Percentiles rank a stretch among this genome's conserved stretches.
phyloP scores from a whole-genome alignment of 2,797 vertebrate genomes.

The Sarcophilus harrisii region DNA sequence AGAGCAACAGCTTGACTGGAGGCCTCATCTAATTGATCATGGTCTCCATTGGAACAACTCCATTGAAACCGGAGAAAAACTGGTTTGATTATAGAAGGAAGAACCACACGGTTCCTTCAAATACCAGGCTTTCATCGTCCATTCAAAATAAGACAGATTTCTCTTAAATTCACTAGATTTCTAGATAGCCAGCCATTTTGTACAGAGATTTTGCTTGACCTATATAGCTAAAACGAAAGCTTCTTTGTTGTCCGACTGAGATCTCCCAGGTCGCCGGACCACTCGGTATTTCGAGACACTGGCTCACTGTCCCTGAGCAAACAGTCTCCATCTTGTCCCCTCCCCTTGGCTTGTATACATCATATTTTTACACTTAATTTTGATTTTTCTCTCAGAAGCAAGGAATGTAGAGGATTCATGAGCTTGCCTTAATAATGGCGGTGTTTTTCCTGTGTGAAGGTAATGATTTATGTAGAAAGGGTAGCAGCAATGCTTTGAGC shows the following conservation, averaged over 20 bases:
- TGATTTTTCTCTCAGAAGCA: conserved; percentile 42
- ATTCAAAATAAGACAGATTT: not conserved
- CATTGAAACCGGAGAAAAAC: not conserved
- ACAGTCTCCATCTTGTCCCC: conserved; percentile 23
- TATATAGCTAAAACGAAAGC: not conserved
- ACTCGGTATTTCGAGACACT: conserved; percentile 28
- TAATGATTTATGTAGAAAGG: conserved; percentile 77
- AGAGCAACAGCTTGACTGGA: not conserved
- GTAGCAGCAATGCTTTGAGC: conserved; percentile 73
- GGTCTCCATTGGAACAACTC: not conserved
- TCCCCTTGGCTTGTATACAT: conserved; percentile 26
- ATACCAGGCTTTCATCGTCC: not conserved
- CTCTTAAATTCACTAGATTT: not conserved
- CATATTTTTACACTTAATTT: conserved; percentile 41
- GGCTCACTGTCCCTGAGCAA: conserved; percentile 20
- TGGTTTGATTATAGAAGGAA: not conserved
- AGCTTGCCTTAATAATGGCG: conserved; percentile 44
- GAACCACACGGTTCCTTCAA: not conserved
- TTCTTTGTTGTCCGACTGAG: not conserved
- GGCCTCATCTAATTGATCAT: not conserved
- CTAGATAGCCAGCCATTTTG: not conserved
- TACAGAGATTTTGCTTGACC: not conserved
- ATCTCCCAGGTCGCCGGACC: not conserved
- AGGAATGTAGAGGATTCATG: conserved; percentile 47
- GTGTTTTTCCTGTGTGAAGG: conserved; percentile 61